Percentiles rank a stretch among this genome's conserved stretches.
phyloP scores from a whole-genome alignment of 2,113 vertebrate genomes.

The Corynorhinus townsendii region DNA sequence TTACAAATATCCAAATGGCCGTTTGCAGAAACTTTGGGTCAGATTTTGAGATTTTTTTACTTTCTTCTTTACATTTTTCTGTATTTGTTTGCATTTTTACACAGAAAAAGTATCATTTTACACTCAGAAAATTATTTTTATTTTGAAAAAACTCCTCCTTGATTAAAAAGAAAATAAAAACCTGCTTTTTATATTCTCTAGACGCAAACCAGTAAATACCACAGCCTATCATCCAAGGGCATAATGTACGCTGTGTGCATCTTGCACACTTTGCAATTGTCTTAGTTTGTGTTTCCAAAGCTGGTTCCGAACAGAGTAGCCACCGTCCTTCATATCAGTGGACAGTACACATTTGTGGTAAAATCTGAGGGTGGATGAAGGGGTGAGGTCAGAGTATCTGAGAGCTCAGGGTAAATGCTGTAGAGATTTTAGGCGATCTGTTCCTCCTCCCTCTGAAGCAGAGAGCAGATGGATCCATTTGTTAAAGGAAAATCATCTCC shows the following conservation, averaged over 20 bases:
- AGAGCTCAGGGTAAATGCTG: not conserved
- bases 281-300: not conserved
- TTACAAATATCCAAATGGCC: no score
- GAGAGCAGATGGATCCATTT: not conserved
- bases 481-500: not conserved
- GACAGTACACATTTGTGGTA: not conserved
- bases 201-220: not conserved
- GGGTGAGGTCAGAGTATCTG: not conserved
- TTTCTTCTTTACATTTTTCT: not conserved
- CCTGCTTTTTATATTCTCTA: not conserved
- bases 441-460: not conserved
- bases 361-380: not conserved
- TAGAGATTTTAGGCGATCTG: not conserved
- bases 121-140: not conserved
- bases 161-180: slow-evolving; percentile 14
- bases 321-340: not conserved
- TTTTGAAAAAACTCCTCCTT: not conserved
- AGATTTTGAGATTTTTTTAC: not conserved
- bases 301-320: not conserved
- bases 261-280: not conserved
- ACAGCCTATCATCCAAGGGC: not conserved
- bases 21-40: not conserved
- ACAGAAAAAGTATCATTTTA: not conserved
- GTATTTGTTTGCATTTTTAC: not conserved
- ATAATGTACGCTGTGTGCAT: fast-evolving